These are phyloP conservation scores for Ernsta delagoae DNA, from an alignment of 2,888 invertebrate species.

Conservation along the genomic window DNA sequence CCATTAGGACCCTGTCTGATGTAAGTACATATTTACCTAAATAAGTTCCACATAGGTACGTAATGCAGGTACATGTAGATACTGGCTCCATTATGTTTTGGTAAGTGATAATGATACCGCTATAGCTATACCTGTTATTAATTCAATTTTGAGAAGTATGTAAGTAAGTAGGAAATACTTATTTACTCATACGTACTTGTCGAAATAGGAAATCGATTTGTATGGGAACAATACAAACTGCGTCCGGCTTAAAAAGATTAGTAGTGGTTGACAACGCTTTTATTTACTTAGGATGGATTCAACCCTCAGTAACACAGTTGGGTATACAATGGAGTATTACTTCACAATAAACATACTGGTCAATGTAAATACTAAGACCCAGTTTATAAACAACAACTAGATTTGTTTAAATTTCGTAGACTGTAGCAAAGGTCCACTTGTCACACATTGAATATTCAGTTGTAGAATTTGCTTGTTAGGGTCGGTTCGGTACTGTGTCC, in stretches of 20 bases:
- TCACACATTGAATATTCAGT: too few relatives aligned
- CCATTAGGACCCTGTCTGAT: too few relatives aligned
- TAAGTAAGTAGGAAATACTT: too few relatives aligned
- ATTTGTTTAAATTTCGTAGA: too few relatives aligned
- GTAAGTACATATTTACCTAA: background rate
- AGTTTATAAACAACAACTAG: too few relatives aligned
- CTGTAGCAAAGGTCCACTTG: too few relatives aligned
- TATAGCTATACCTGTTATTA: too few relatives aligned
- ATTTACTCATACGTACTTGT: background rate
- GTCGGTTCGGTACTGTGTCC: too few relatives aligned
- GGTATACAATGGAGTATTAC: background rate
- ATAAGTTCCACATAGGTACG: too few relatives aligned
- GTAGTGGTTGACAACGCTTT: background rate
- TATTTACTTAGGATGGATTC: conserved; percentile 3
- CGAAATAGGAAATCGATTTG: background rate
- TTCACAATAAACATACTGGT: background rate
- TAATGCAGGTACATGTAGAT: too few relatives aligned
- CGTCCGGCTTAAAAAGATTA: background rate
- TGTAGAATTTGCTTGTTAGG: too few relatives aligned
- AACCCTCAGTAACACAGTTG: background rate
- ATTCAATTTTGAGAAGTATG: background rate
- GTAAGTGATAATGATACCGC: background rate
- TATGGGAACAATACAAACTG: background rate
- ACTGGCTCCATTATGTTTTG: background rate
- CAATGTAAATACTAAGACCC: too few relatives aligned